Evolutionary conservation across 2,888 invertebrate genomes (phyloP).

Genomic region (Pseudolycoriella hygida): DNA sequence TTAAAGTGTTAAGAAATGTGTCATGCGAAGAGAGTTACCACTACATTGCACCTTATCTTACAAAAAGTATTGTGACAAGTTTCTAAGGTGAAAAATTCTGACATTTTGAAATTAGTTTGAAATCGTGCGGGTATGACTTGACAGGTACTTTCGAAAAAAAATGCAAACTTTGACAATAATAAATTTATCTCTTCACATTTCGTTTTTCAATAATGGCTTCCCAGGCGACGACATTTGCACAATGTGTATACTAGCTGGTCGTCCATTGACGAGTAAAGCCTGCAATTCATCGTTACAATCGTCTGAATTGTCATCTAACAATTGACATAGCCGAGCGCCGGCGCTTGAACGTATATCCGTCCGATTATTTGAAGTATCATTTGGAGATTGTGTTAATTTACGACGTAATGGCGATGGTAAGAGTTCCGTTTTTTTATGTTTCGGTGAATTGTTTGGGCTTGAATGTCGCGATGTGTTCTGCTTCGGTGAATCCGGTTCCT

Average conservation of each 20-base stretch:
- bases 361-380: slow-evolving; percentile 8
- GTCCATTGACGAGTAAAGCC: slow-evolving; percentile 11
- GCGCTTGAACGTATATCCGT: slow-evolving; percentile 16
- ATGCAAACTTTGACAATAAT: background rate
- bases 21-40: too few species aligned
- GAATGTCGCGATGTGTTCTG: slow-evolving; percentile 16
- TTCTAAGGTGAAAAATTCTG: too few species aligned
- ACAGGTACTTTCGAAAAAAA: too few species aligned
- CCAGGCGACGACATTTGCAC: slow-evolving; percentile 6
- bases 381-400: slow-evolving; percentile 11
- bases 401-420: slow-evolving; percentile 13
- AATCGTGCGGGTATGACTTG: too few species aligned
- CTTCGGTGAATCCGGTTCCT: slow-evolving; percentile 17
- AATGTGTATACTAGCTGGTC: slow-evolving; percentile 8
- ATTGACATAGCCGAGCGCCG: slow-evolving; percentile 15
- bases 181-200: slow-evolving; percentile 1
- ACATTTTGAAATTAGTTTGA: too few species aligned
- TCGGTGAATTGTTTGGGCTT: slow-evolving; percentile 17
- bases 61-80: too few species aligned
- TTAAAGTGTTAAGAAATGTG: too few species aligned
- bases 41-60: too few species aligned
- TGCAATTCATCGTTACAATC: slow-evolving; percentile 14
- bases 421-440: slow-evolving; percentile 10
- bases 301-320: slow-evolving; percentile 11
- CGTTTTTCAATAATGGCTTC: slow-evolving; percentile 1